Conservation (phyloP, 2,113 vertebrate genomes). For the Percina caprodes region DNA sequence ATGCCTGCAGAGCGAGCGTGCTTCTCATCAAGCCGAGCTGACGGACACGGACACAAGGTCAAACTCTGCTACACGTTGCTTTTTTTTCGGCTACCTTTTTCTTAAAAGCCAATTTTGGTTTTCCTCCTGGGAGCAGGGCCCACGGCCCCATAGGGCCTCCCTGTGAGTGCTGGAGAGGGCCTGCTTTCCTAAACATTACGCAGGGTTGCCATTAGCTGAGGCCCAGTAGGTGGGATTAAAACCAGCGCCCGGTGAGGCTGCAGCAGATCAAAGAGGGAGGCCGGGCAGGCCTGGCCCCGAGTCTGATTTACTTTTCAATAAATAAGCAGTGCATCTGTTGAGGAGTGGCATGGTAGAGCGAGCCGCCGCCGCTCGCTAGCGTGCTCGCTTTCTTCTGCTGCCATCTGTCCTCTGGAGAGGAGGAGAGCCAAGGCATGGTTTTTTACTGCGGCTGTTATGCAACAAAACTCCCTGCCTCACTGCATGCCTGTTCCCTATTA, state of each 20-base stretch:
- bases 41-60: conserved; percentile 3
- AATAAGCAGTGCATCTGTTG: conserved; percentile 69
- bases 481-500: conserved; percentile 71
- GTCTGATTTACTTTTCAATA: conserved; percentile 69
- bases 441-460: conserved; percentile 58
- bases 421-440: conserved; percentile 45
- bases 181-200: conserved; percentile 52
- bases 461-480: conserved; percentile 53
- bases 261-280: conserved; percentile 61
- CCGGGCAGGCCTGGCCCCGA: conserved; percentile 27
- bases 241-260: conserved; percentile 29
- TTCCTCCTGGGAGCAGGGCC: conserved; percentile 23
- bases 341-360: conserved; percentile 48
- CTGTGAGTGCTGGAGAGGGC: neutral
- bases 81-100: conserved; percentile 23
- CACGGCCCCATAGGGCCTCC: conserved; percentile 3
- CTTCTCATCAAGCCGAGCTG: conserved; percentile 40
- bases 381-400: conserved; percentile 64
- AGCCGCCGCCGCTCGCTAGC: neutral
- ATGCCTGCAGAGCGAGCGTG: neutral
- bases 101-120: neutral
- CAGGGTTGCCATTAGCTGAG: conserved; percentile 51
- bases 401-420: conserved; percentile 68
- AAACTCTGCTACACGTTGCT: conserved; percentile 1
- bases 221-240: conserved; percentile 57